Evolutionary conservation across 37 sponge, comb jelly and placozoan species (phyloP), one percentile per base, ranked within the genome.

Genomic region (Bolinopsis microptera): DNA sequence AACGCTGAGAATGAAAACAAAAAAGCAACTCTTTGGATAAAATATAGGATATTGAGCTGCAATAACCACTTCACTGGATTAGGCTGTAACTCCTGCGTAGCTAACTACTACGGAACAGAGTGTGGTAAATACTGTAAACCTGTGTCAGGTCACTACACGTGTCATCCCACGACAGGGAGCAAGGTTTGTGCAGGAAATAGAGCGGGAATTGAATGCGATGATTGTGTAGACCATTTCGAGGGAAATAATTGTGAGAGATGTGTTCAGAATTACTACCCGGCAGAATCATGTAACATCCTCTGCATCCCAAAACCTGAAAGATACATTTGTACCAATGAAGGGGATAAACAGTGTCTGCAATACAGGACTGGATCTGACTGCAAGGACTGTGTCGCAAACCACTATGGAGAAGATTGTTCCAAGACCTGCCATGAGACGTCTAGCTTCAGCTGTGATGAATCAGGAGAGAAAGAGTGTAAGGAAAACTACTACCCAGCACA

Each of bases 1-100:
- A 48, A 18, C 9, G 5, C 61, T 13, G 13, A 48, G 61, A n/a
- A n/a, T n/a, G 13, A 48, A 48, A 48, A 5, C 13, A 13, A 48
- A 5, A 13, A 48, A 48, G 61, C 13, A 13, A 48, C 9, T 18
- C 13, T 48, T 48, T 18, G 9, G 61, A 18, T 48, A 5, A 13
- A 48, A 13, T 48, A 48, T 48, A 77, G 32, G 18, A 35, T 77
- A 9, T 35, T 36, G 32, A 72, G 31, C 26, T 77, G 80, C 35
- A 36, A 77, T 32, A 9, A 1, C 35, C 3, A 77, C 32, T 77
- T 77, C 36, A 32, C 33, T 8, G 80, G 80, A 35, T 18, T 32
- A 77, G 80, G 80, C 1, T 77, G 80, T 32, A 77, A 77, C 80
- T 77, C 21, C 33, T 77, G 80, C 36, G 27, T 32, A 9, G 36